phyloP scores from a whole-genome alignment of 2,113 vertebrate genomes.

The Crotalus horridus region DNA sequence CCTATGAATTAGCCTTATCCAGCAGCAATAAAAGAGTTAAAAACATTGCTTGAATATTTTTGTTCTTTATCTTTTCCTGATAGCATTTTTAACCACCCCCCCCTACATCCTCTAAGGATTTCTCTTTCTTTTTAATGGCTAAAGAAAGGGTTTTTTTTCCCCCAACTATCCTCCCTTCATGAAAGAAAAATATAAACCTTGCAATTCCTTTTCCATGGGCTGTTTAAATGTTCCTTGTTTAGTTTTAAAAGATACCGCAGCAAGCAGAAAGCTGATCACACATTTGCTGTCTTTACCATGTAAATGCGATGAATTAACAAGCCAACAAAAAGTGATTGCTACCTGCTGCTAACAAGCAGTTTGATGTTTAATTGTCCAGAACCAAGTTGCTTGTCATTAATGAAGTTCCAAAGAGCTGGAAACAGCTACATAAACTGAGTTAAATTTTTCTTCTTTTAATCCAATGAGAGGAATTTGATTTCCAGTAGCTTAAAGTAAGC shows the following conservation, averaged over 20 bases:
- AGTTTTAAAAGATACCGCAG: constrained; percentile 28
- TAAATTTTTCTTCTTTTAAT: constrained; percentile 6
- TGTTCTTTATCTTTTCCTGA: neutral
- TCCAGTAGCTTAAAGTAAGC: neutral
- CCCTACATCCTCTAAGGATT: neutral
- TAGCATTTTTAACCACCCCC: neutral
- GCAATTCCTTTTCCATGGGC: neutral
- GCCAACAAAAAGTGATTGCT: constrained; percentile 31
- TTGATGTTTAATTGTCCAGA: constrained; percentile 46
- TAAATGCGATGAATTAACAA: constrained; percentile 48
- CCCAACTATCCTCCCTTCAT: neutral
- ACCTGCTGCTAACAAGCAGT: constrained; percentile 24
- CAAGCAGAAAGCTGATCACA: constrained; percentile 25
- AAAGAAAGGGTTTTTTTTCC: neutral
- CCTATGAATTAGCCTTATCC: neutral
- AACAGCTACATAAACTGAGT: constrained; percentile 22
- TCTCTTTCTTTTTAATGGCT: constrained; percentile 21
- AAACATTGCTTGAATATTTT: neutral
- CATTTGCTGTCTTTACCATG: constrained; percentile 7
- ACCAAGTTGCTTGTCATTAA: constrained; percentile 20
- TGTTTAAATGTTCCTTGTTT: neutral
- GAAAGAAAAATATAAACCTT: neutral
- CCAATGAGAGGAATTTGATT: constrained; percentile 11
- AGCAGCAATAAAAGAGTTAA: neutral
- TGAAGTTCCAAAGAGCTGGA: constrained; percentile 7